Base-by-base conservation (phyloP, 1,140 invertebrate species). In the Conopomorpha cramerella region DNA sequence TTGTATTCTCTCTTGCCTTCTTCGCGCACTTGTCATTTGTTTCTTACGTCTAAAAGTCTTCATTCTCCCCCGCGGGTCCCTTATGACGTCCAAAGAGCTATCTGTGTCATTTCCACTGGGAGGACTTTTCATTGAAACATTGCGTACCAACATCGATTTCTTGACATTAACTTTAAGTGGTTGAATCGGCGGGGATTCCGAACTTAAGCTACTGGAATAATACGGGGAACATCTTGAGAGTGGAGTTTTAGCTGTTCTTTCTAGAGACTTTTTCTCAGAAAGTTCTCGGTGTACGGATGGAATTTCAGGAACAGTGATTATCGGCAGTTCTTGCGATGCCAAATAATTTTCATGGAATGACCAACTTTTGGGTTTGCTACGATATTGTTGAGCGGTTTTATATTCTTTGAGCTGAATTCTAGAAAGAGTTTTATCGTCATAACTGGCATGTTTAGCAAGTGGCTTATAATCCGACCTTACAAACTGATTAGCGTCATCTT, bases 21-120 rank as follows among this genome's bases (percentile, higher is more conserved):
- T 82, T 14, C 81, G 70, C 38, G 82, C 80, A 13, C 77, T 70
- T 1, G 76, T 70, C 12, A 84, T 57, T 52, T 84, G 83, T 23
- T 84, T 79, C 41, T 84, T 82, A 27, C 84, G 78, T 42, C 85
- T 72, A 51, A 84, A 85, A 6, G 83, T 84, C 18, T 82, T 77
- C 54, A 74, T 85, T 43, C 77, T 67, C 36, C 81, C 70, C 46
- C 80, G 82, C 12, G 68, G 80, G 78, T 81, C 84, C 64, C 78
- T 79, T 46, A 78, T 81, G 39, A 78, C 80, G 68, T 86, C 85
- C 31, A 86, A 59, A 2, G 84, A 86, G 49, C 85, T 86, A 40
- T 86, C 84, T 1, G 85, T 86, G 38, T 86, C 84, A 43, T 86
- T 86, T 25, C 84, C 84, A 55, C 85, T 86, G 0, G 84, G 84